Percentiles rank a stretch among this genome's conserved stretches.
These are phyloP conservation scores for Erethizon dorsatum DNA, from an alignment of 2,797 vertebrate genomes.

Conservation along the genomic window DNA sequence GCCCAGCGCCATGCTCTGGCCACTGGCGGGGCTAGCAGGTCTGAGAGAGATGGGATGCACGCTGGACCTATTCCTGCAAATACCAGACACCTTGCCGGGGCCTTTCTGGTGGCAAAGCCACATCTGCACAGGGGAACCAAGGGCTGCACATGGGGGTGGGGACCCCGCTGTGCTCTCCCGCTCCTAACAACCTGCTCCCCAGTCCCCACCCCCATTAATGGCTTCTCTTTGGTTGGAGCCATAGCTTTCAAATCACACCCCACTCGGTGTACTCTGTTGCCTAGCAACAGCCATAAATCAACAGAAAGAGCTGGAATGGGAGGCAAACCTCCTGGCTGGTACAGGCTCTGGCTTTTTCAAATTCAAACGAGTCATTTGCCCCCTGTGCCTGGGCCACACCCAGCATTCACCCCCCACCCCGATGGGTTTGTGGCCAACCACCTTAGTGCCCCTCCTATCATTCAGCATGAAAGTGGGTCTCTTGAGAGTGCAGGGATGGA, in stretches of 20 bases:
- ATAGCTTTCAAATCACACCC: constrained; percentile 75
- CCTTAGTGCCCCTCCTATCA: fast-evolving
- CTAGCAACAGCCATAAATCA: constrained; percentile 88
- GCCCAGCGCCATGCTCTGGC: fast-evolving
- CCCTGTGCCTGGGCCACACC: fast-evolving
- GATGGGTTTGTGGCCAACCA: fast-evolving
- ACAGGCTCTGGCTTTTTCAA: constrained; percentile 17
- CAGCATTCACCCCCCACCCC: fast-evolving
- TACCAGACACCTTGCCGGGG: not conserved
- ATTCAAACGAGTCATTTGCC: not conserved
- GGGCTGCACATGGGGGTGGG: not conserved
- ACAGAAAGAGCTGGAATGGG: constrained; percentile 62
- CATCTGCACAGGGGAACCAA: no score
- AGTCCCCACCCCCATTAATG: not conserved
- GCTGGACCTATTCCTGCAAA: not conserved
- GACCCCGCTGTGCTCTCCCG: not conserved
- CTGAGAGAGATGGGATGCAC: fast-evolving
- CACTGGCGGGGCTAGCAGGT: fast-evolving
- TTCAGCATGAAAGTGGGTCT: not conserved
- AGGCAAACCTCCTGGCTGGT: not conserved
- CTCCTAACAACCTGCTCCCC: not conserved
- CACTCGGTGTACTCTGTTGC: constrained; percentile 86
- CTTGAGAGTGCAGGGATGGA: fast-evolving
- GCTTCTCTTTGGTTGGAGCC: constrained; percentile 23
- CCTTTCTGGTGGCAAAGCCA: not conserved